Percentiles rank a stretch among this genome's conserved stretches.
Evolutionary conservation across 2,797 vertebrate species (phyloP).

Genomic region (Buphagus erythrorhynchus): DNA sequence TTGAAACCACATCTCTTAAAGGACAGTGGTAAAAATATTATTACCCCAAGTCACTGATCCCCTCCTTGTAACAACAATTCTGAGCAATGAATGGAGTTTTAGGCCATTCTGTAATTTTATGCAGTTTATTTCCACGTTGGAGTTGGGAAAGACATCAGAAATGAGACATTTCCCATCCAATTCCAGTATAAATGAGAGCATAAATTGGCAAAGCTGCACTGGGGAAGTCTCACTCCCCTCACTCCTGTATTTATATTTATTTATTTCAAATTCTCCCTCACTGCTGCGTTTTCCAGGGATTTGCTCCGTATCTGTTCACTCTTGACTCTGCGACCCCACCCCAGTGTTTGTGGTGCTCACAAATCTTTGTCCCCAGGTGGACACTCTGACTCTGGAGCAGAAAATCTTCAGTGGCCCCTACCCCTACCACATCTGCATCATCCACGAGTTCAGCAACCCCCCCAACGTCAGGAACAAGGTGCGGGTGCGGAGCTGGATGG

Average conservation of each 20-base stretch:
- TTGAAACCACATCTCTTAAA: not conserved
- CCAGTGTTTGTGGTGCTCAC: not conserved
- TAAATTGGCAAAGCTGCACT: not conserved
- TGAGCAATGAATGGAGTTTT: not conserved
- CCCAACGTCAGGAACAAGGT: conserved; percentile 98
- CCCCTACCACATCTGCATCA: conserved; percentile 95
- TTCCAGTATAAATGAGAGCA: not conserved
- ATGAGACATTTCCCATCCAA: not conserved
- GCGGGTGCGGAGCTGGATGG: conserved; percentile 98
- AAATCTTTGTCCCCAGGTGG: conserved; percentile 80
- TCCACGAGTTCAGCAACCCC: conserved; percentile 98
- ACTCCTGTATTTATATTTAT: not conserved
- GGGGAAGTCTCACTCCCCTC: not conserved
- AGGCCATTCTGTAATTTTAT: not conserved
- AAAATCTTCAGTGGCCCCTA: conserved; percentile 96
- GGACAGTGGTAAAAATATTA: not conserved
- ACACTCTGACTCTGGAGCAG: conserved; percentile 90
- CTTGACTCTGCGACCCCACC: not conserved
- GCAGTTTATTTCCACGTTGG: not conserved
- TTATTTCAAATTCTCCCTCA: not conserved
- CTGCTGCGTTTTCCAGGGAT: fast-evolving
- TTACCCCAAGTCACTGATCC: not conserved
- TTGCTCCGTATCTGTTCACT: not conserved
- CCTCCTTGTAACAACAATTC: not conserved
- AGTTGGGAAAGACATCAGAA: not conserved